Conservation (phyloP, 2,113 vertebrate species). For the Anhinga anhinga region DNA sequence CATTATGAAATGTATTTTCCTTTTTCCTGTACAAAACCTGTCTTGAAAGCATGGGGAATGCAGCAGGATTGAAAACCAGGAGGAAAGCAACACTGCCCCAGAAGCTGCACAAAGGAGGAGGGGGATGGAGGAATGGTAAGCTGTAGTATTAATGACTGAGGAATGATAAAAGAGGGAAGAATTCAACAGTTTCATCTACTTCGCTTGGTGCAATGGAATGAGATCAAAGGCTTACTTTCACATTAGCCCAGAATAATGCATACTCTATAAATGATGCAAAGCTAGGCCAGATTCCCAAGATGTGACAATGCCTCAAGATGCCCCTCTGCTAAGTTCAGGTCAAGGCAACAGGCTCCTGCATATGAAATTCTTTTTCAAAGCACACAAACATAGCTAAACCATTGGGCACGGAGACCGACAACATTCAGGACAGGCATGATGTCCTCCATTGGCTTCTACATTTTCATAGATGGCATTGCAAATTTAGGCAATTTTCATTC, state of each 20-base stretch:
- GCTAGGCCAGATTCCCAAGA: conserved; percentile 69
- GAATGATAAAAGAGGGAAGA: conserved; percentile 68
- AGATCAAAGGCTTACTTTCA: conserved; percentile 70
- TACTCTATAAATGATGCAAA: conserved; percentile 71
- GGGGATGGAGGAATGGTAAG: conserved; percentile 67
- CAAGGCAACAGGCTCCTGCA: conserved; percentile 54
- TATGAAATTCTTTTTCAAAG: conserved; percentile 26
- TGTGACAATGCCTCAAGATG: conserved; percentile 65
- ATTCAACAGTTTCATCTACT: conserved; percentile 72
- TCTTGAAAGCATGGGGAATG: conserved; percentile 69
- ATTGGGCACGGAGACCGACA: background rate
- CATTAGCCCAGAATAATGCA: conserved; percentile 73
- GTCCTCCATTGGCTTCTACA: background rate
- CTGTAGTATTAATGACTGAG: conserved; percentile 76
- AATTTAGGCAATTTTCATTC: background rate
- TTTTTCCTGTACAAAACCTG: conserved; percentile 74
- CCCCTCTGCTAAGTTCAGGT: conserved; percentile 65
- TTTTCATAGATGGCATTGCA: background rate
- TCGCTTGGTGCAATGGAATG: conserved; percentile 65
- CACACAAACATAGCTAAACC: background rate
- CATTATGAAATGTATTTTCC: conserved; percentile 77
- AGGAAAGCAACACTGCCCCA: conserved; percentile 65
- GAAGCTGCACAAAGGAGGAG: conserved; percentile 72
- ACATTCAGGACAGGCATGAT: background rate
- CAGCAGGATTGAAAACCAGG: conserved; percentile 69